These are phyloP conservation scores for Macrostomum lignano DNA, from an alignment of 1,140 invertebrate genomes.

Conservation along the genomic window DNA sequence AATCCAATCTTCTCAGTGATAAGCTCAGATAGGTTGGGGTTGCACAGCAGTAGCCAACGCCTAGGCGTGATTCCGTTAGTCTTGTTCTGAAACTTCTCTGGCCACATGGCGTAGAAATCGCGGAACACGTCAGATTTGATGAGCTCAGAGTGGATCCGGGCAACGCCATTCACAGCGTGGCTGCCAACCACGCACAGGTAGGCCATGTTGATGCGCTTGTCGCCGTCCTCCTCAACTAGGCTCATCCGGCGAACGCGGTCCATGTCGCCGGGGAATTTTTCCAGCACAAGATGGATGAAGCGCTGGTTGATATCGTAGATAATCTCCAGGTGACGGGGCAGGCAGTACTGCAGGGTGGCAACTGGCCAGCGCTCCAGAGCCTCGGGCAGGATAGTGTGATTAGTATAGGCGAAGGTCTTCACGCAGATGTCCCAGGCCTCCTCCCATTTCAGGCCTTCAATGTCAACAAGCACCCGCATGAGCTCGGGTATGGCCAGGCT, in stretches of 20 bases:
- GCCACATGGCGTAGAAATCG: slow-evolving; percentile 76
- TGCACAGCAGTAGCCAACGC: slow-evolving; percentile 76
- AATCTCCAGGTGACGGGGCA: slow-evolving; percentile 81
- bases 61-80: slow-evolving; percentile 92
- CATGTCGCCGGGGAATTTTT: slow-evolving; percentile 50
- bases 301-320: slow-evolving; percentile 58
- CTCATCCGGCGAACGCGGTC: slow-evolving; percentile 73
- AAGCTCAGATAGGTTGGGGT: slow-evolving; percentile 66
- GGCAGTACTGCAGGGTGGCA: slow-evolving; percentile 50
- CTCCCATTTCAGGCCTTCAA: slow-evolving; percentile 63
- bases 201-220: slow-evolving; percentile 92
- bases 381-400: slow-evolving; percentile 90
- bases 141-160: slow-evolving; percentile 80
- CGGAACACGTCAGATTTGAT: slow-evolving; percentile 55
- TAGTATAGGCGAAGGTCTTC: slow-evolving; percentile 67
- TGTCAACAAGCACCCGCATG: slow-evolving; percentile 71
- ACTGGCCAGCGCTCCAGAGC: slow-evolving; percentile 85
- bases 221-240: slow-evolving; percentile 36
- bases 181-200: slow-evolving; percentile 77
- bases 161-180: slow-evolving; percentile 90
- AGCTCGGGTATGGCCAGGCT: slow-evolving; percentile 87
- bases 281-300: slow-evolving; percentile 33
- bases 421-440: slow-evolving; percentile 65
- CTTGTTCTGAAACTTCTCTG: slow-evolving; percentile 94
- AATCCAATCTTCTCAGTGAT: slow-evolving; percentile 81